Percentiles rank a stretch among this genome's conserved stretches.
phyloP scores from a whole-genome alignment of 1,140 invertebrate genomes.

The Bombyx mandarina region DNA sequence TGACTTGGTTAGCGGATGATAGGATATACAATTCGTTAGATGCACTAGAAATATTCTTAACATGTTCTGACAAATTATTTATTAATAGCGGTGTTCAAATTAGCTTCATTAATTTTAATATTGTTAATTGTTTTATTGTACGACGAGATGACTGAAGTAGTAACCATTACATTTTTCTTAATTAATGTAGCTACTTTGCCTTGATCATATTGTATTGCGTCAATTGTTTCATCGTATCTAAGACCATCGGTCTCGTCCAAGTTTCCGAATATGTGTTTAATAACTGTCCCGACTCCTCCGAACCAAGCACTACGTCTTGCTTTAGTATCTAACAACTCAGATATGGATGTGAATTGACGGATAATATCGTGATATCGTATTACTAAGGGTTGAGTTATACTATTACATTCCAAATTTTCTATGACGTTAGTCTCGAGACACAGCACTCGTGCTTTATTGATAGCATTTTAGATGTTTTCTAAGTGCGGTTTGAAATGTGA shows the following conservation, averaged over 20 bases:
- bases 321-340: slow-evolving; percentile 10
- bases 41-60: slow-evolving; percentile 13
- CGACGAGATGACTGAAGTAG: no score
- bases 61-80: slow-evolving; percentile 12
- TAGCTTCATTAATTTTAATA: no score
- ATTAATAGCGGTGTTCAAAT: no score
- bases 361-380: slow-evolving; percentile 8
- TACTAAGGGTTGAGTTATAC: slow-evolving; percentile 12
- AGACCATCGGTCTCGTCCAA: slow-evolving; percentile 17
- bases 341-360: slow-evolving; percentile 12
- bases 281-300: slow-evolving; percentile 13
- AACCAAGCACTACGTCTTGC: slow-evolving; percentile 13
- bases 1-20: slow-evolving; percentile 16
- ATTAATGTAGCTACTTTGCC: slow-evolving; percentile 18
- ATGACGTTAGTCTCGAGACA: slow-evolving; percentile 12
- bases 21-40: slow-evolving; percentile 3
- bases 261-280: slow-evolving; percentile 18
- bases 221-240: no score
- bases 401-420: slow-evolving; percentile 9
- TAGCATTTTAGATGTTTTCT: slow-evolving; percentile 11
- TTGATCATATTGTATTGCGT: no score
- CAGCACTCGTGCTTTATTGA: slow-evolving; percentile 5
- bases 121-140: no score
- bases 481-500: slow-evolving; percentile 22
- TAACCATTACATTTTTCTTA: slow-evolving; percentile 20